Conservation (phyloP, 2,888 invertebrate genomes). For the Phania funesta region DNA sequence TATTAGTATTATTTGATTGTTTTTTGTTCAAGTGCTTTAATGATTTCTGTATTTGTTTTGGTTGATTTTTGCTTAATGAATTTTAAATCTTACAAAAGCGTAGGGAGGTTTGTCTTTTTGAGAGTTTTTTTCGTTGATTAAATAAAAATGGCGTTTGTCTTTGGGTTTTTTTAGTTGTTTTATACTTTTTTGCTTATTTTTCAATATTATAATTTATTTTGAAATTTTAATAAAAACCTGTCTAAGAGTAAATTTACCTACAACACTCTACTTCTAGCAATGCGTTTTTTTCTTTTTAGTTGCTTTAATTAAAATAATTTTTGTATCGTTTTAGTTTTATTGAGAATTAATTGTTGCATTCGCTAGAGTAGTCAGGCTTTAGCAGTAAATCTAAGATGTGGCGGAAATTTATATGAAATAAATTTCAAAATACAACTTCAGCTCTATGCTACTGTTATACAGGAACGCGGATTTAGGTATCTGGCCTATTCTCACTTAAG, state of each 20-base stretch:
- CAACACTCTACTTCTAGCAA: too few relatives aligned
- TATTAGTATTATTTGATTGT: constrained; percentile 25
- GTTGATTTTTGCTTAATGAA: constrained; percentile 22
- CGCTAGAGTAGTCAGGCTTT: constrained; percentile 8
- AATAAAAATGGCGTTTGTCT: constrained; percentile 60
- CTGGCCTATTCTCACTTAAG: too few relatives aligned
- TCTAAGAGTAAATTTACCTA: background rate
- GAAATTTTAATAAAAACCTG: background rate
- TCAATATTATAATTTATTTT: background rate
- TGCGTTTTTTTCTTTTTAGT: background rate
- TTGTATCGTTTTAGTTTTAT: constrained; percentile 9
- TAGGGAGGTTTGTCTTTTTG: constrained; percentile 40
- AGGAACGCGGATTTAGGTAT: too few relatives aligned
- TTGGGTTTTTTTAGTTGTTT: background rate
- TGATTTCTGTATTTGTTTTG: constrained; percentile 28
- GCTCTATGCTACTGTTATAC: too few relatives aligned
- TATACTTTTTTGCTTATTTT: background rate
- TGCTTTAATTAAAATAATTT: constrained; percentile 5
- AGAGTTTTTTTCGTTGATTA: background rate
- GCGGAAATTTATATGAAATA: too few relatives aligned
- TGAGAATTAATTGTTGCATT: background rate
- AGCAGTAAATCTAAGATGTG: background rate
- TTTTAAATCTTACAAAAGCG: constrained; percentile 40
- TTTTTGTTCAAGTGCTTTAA: constrained; percentile 26
- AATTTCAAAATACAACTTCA: too few relatives aligned